Conservation (phyloP, 2,113 vertebrate species). For the Odontophorus gujanensis region DNA sequence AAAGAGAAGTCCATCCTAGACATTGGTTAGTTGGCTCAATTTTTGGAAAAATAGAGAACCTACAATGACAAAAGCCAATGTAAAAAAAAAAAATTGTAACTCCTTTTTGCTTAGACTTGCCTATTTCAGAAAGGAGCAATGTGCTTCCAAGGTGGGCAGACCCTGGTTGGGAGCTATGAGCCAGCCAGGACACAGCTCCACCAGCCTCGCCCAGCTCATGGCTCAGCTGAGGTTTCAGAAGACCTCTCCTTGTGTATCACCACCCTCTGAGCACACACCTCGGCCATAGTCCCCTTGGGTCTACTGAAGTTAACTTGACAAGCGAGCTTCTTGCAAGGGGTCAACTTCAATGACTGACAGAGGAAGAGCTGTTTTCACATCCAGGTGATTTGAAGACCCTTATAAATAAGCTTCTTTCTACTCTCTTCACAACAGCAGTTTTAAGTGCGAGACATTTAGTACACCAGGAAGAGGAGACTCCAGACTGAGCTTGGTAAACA, state of each 20-base stretch:
- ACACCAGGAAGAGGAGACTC: no score
- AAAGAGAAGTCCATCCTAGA: not conserved
- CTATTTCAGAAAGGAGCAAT: not conserved
- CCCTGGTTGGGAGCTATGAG: not conserved
- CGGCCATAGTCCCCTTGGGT: not conserved
- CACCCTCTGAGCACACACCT: not conserved
- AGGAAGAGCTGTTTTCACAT: not conserved
- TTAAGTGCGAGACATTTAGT: not conserved
- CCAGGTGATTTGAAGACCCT: not conserved
- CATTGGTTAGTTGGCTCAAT: accelerated
- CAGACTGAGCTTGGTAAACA: not conserved
- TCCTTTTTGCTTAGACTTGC: not conserved
- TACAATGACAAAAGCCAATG: not conserved
- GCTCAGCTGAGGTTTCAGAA: not conserved
- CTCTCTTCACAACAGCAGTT: not conserved
- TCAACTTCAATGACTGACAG: not conserved
- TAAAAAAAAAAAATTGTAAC: not conserved
- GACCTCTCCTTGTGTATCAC: not conserved
- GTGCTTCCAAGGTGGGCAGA: not conserved
- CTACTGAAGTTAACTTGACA: accelerated
- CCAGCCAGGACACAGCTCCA: not conserved
- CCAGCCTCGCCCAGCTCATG: not conserved
- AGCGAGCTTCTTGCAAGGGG: accelerated
- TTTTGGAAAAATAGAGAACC: not conserved
- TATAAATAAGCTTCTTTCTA: not conserved